Evolutionary conservation across 1,140 invertebrate species (phyloP).

Genomic region (Apocrypta bakeri): DNA sequence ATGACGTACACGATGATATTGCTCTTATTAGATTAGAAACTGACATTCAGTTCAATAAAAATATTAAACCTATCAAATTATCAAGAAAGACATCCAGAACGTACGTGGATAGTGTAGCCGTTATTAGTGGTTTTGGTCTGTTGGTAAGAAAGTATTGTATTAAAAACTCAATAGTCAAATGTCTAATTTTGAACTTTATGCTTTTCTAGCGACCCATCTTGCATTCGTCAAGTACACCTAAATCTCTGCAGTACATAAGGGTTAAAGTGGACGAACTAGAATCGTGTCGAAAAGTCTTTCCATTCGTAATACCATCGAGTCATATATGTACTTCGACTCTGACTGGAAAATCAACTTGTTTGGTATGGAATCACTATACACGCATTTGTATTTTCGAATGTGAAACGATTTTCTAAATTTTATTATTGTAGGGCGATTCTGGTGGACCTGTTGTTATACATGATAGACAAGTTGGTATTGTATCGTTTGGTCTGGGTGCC

Average conservation of each 20-base stretch:
- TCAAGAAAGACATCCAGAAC: too few species aligned
- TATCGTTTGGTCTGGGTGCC: too few species aligned
- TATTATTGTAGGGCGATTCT: constrained; percentile 28
- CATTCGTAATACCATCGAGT: neutral
- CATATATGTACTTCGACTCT: neutral
- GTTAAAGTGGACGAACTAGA: neutral
- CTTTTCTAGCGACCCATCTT: neutral
- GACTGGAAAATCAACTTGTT: neutral
- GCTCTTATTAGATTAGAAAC: neutral
- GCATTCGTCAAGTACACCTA: neutral
- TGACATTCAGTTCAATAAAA: neutral
- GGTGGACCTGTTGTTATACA: neutral
- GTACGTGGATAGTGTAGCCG: neutral
- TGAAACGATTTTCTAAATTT: too few species aligned
- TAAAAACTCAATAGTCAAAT: too few species aligned
- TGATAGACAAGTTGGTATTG: neutral
- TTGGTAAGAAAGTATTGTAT: neutral
- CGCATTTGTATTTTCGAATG: too few species aligned
- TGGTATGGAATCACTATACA: too few species aligned
- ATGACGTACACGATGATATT: neutral
- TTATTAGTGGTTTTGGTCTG: neutral
- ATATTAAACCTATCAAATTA: neutral
- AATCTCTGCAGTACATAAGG: neutral
- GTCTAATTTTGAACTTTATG: too few species aligned
- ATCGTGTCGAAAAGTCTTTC: neutral